A percentile compares a stretch with the other conserved stretches of the same genome.
Evolutionary conservation across 1,140 invertebrate genomes (phyloP).

Genomic region (Planococcus citri): DNA sequence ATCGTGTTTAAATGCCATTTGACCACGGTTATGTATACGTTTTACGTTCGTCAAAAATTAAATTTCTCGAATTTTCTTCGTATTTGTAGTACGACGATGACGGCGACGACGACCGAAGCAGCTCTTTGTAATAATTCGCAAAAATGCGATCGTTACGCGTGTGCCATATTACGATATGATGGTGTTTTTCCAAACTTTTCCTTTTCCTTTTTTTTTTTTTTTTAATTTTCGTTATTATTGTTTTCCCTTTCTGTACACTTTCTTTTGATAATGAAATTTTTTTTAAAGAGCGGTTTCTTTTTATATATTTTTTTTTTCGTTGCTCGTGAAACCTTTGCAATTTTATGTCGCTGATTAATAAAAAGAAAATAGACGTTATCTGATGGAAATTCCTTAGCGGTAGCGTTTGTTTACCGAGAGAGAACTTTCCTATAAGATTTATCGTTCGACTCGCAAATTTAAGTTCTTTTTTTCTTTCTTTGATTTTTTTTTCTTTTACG

Average conservation of each 20-base stretch:
- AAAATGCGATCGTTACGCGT: too few relatives aligned
- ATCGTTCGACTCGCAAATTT: too few relatives aligned
- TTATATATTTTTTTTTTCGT: too few relatives aligned
- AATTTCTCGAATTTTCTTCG: not conserved
- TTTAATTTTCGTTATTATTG: too few relatives aligned
- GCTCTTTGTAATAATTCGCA: not conserved
- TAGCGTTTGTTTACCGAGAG: not conserved
- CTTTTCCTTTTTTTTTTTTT: too few relatives aligned
- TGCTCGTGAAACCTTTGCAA: too few relatives aligned
- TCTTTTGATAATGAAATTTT: too few relatives aligned
- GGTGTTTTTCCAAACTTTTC: too few relatives aligned
- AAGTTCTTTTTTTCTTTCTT: too few relatives aligned
- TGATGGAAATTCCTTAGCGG: not conserved
- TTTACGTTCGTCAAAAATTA: slow-evolving; percentile 6
- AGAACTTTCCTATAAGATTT: not conserved
- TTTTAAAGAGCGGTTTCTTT: too few relatives aligned
- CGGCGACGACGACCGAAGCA: not conserved
- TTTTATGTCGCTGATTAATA: not conserved
- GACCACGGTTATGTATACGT: not conserved
- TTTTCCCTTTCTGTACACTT: too few relatives aligned
- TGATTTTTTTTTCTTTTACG: not conserved
- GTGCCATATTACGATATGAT: too few relatives aligned
- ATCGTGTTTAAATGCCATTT: not conserved
- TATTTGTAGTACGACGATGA: not conserved
- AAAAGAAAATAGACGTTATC: not conserved